Evolutionary conservation across 2,888 invertebrate species (phyloP), one percentile per base, ranked within the genome.

Genomic region (Cerastis rubricosa): DNA sequence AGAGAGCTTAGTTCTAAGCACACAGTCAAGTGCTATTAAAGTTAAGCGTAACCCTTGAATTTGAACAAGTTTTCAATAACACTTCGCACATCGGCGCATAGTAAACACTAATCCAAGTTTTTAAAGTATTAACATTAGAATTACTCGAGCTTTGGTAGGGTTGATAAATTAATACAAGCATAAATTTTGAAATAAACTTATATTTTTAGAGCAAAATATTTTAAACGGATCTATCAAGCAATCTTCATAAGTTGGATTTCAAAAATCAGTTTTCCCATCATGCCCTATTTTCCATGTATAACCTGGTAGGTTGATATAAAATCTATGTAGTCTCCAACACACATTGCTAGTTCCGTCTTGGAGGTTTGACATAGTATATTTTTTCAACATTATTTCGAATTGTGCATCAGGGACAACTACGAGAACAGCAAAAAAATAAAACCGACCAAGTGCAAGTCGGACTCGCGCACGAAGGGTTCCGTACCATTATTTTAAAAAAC

Each of bases 111-210:
- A 72, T 40, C 59, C 9, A 47, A 22, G 22, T 74, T 74, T 51
- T 74, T 29, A 35, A 57, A 73, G 57, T 45, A 59, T 68, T 71
- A 69, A 47, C 47, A 71, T 67, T 11, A 70, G 4, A 51, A 71
- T 25, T 25, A 71, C 17, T 19, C 22, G 11, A 22, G 12, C 9
- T 29, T 9, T 17, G 14, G 5, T 14, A 43, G 3, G 6, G 9
- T 29, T 63, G 57, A 14, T 54, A 25, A 19, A 49, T 45, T 49
- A 54, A 25, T 54, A 54, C 12, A 14, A 54, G 25, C 54, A n/a
- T 51, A 14, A 4, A n/a, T 11, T 4, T 11, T 51, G 22, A n/a
- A 9, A 51, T n/a, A 51, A 11, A 22, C 3, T 3, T 22, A 51
- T 11, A 4, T 51, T 0, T 51, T 49, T 51, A 8, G 1, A 22